Conservation (phyloP, 2,888 invertebrate species). For the Dysmachus trigonus region DNA sequence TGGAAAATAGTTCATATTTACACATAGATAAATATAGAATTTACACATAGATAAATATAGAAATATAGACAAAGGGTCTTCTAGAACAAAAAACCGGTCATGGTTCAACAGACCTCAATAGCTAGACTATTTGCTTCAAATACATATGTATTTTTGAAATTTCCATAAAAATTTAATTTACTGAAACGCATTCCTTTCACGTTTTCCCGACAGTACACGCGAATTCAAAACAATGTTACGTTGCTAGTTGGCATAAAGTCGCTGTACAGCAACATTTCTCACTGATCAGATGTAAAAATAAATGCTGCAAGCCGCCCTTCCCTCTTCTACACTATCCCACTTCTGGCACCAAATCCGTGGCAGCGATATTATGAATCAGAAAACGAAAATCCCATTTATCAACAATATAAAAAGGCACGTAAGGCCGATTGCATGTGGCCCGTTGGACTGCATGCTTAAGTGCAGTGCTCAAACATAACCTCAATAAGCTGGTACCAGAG, state of each 20-base stretch:
- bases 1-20: too few relatives aligned
- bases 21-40: too few relatives aligned
- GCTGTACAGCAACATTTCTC: background rate
- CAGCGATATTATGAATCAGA: background rate
- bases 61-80: too few relatives aligned
- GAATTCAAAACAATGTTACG: background rate
- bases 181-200: background rate
- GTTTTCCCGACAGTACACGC: background rate
- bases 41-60: too few relatives aligned
- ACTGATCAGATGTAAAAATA: background rate
- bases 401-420: conserved; percentile 26
- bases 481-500: conserved; percentile 11
- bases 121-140: background rate
- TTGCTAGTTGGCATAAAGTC: background rate
- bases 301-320: background rate
- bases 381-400: conserved; percentile 27
- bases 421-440: background rate
- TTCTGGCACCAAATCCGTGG: background rate
- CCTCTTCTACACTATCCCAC: background rate
- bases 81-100: background rate
- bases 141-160: background rate
- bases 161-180: background rate
- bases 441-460: background rate
- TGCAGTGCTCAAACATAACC: conserved; percentile 9
- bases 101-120: background rate